phyloP scores from a whole-genome alignment of 2,113 vertebrate species.

The Merops nubicus region DNA sequence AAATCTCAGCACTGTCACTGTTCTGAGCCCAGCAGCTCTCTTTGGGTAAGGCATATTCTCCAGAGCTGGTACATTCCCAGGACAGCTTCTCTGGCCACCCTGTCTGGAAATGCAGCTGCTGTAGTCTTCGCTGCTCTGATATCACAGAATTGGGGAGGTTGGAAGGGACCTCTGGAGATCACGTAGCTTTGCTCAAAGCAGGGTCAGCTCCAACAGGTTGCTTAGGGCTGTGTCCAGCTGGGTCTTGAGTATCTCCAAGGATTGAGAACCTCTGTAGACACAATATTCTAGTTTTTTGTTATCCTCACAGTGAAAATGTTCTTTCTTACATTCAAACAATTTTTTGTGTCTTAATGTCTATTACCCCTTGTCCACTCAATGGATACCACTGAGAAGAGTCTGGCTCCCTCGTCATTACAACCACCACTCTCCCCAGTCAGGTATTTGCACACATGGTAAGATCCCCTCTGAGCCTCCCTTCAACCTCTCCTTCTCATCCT shows the following conservation, averaged over 20 bases:
- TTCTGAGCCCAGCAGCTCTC: not conserved
- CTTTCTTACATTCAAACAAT: not conserved
- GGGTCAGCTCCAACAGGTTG: not conserved
- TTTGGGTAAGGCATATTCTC: not conserved
- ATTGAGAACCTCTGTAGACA: not conserved
- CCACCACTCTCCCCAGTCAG: rapidly evolving
- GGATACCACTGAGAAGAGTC: not conserved
- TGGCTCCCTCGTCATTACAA: not conserved
- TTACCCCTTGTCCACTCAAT: not conserved
- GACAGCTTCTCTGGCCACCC: not conserved
- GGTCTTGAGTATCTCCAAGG: not conserved
- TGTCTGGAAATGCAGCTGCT: not conserved
- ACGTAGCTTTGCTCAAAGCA: not conserved
- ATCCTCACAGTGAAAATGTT: not conserved
- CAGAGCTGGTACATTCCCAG: not conserved
- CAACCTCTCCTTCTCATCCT: too few species aligned
- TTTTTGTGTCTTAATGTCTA: rapidly evolving
- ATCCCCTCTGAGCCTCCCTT: too few species aligned
- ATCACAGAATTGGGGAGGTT: not conserved
- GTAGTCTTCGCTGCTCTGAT: not conserved
- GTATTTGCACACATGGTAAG: not conserved
- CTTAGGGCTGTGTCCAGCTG: not conserved
- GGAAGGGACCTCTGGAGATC: not conserved
- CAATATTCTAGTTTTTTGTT: not conserved
- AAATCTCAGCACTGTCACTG: not conserved